phyloP scores from a whole-genome alignment of 2,888 invertebrate species.

The Anoplius nigerrimus region DNA sequence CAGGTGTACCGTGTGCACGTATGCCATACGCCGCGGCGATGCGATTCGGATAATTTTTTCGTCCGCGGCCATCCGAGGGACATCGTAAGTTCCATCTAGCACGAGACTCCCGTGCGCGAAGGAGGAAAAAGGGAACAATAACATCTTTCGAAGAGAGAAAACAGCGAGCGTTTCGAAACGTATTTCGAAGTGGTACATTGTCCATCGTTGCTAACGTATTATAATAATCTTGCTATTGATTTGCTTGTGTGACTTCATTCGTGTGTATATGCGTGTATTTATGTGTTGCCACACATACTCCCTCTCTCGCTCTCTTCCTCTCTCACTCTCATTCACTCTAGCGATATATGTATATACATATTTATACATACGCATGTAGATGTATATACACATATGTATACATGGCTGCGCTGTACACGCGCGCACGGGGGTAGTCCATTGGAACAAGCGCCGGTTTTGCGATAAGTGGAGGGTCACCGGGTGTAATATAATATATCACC shows the following conservation, averaged over 20 bases:
- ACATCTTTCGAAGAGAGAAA: no score
- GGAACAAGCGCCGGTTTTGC: conserved; percentile 14
- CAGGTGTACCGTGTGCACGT: no score
- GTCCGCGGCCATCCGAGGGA: no score
- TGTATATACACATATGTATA: conserved; percentile 2
- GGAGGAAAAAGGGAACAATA: no score
- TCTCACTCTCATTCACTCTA: no score
- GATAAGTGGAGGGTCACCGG: conserved; percentile 29
- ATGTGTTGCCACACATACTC: neutral
- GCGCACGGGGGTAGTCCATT: neutral
- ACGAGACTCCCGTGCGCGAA: no score
- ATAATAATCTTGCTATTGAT: conserved; percentile 34
- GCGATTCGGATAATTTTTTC: no score
- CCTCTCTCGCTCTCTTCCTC: no score
- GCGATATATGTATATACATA: no score
- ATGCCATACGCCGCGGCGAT: no score
- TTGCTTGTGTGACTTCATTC: conserved; percentile 30
- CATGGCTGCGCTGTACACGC: neutral
- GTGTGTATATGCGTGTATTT: conserved; percentile 4
- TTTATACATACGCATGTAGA: conserved; percentile 29
- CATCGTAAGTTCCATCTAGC: no score
- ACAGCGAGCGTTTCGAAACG: no score
- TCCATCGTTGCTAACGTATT: conserved; percentile 51
- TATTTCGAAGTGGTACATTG: conserved; percentile 47
- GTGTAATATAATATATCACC: conserved; percentile 34